phyloP scores from a whole-genome alignment of 2,113 vertebrate species.

The Lepisosteus osseus region DNA sequence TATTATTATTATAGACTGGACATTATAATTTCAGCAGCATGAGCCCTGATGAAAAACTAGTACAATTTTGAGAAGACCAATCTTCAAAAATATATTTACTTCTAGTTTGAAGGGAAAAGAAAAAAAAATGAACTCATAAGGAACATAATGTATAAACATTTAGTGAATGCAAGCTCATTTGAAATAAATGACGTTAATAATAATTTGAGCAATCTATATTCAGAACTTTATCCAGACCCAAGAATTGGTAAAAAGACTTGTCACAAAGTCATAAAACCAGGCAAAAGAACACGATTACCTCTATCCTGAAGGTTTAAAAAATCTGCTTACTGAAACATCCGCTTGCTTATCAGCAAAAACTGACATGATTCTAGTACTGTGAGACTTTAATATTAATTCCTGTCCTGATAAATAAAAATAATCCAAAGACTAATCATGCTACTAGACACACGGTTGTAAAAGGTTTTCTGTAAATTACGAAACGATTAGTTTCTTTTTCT shows the following conservation, averaged over 20 bases:
- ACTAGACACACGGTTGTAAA: slow-evolving; percentile 59
- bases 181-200: not conserved
- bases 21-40: no score
- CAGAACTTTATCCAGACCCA: slow-evolving; percentile 30
- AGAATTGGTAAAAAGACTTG: slow-evolving; percentile 39
- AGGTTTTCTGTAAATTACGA: slow-evolving; percentile 70
- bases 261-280: slow-evolving; percentile 24
- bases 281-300: slow-evolving; percentile 18
- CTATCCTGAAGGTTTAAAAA: slow-evolving; percentile 2
- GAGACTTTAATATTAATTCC: slow-evolving; percentile 70
- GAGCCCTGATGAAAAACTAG: no score
- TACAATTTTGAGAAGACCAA: no score
- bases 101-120: no score
- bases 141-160: no score
- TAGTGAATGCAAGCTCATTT: no score
- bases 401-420: slow-evolving; percentile 62
- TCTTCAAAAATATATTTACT: no score
- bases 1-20: no score
- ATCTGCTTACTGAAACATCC: slow-evolving; percentile 54
- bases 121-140: no score
- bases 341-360: slow-evolving; percentile 56
- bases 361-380: slow-evolving; percentile 55
- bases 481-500: slow-evolving; percentile 62
- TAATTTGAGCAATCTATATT: slow-evolving; percentile 3
- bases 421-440: slow-evolving; percentile 62